Conservation (phyloP, 2,888 invertebrate species). For the Sphinx pinastri region DNA sequence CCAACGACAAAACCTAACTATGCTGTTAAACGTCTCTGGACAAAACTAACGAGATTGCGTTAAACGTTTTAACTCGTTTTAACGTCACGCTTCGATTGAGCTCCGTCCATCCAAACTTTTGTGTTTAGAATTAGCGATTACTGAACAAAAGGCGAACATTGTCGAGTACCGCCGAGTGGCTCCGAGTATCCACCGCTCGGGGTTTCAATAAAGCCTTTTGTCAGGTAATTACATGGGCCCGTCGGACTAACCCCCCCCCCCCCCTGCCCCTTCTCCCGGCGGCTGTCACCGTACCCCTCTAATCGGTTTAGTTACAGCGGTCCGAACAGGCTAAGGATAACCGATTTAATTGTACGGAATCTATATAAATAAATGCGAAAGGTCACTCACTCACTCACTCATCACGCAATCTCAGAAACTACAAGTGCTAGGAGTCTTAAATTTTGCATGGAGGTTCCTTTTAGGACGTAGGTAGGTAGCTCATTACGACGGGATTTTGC, state of each 20-base stretch:
- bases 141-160: background rate
- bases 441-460: no score
- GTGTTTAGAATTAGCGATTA: background rate
- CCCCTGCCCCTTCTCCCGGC: background rate
- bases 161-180: background rate
- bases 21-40: no score
- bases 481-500: no score
- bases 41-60: no score
- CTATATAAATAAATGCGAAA: no score
- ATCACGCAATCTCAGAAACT: no score
- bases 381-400: no score
- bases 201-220: conserved; percentile 14
- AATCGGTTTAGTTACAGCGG: conserved; percentile 6
- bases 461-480: no score
- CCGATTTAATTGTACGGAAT: conserved; percentile 13
- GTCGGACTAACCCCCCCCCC: no score
- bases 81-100: background rate
- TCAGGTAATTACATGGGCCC: conserved; percentile 8
- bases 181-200: background rate
- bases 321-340: background rate
- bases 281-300: conserved; percentile 12
- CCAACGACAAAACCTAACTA: no score
- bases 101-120: background rate
- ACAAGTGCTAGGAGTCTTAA: no score
- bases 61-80: background rate